Evolutionary conservation across 2,113 vertebrate species (phyloP), one percentile per base, ranked within the genome.

Genomic region (Nerophis ophidion): DNA sequence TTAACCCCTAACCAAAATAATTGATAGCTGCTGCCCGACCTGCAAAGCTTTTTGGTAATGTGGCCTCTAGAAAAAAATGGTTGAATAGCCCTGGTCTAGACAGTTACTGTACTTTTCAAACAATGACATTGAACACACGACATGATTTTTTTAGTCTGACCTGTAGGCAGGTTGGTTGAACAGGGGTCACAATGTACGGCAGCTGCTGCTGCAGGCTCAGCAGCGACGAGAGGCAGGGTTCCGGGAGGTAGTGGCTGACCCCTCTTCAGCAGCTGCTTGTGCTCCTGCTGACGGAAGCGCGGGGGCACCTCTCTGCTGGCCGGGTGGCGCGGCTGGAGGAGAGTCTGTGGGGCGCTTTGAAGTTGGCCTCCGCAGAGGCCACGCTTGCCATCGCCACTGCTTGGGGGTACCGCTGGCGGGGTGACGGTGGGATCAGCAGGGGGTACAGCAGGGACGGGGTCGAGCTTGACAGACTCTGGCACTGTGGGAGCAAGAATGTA

Each of bases 191-290:
- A 73, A 67, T 65, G 63, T 67, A 59, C 54, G 70, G 71, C 72
- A 75, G 70, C 65, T 75, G 75, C 50, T 48, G 62, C 80, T 75
- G 66, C 60, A 68, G 71, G 52, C 71, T 83, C 81, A 80, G 91
- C 47, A 76, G 82, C 61, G 55, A 52, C 6, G 34, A 78, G 73
- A 70, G 46, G 72, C 70, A 92, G 90, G 60, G 91, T 90, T 80
- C 94, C 94, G 0, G 91, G 4, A 34, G 96, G 95, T 81, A 99
- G 82, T 9, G 95, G 94, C 86, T 98, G 96, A 42, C 96, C 96
- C 87, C 95, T 89, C 88, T 98, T 98, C 88, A 98, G 85, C 66
- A 99, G 93, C 91, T 99, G 97, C 92, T 98, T 98, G 90, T 97
- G 95, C 87, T 98, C 95, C 87, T 98, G 94, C 91, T 97, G 96